A percentile compares a stretch with the other conserved stretches of the same genome.
Conservation (phyloP, 2,888 invertebrate species). For the Polymixis flavicincta region DNA sequence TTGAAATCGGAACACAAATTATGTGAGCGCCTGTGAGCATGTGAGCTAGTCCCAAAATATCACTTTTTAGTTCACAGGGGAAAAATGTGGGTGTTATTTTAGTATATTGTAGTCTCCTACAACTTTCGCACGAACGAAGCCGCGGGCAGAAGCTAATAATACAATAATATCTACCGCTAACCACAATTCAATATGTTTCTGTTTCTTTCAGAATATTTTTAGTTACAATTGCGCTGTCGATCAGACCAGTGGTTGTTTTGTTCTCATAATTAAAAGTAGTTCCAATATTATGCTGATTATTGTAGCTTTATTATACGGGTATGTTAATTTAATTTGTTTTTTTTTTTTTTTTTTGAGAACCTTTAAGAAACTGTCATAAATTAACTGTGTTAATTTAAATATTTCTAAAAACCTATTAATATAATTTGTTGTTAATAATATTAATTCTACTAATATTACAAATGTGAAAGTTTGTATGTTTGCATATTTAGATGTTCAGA, state of each 20-base stretch:
- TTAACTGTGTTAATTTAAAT: background rate
- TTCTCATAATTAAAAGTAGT: background rate
- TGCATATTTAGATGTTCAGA: too few species aligned
- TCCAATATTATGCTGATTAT: background rate
- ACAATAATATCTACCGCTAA: background rate
- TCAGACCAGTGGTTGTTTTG: background rate
- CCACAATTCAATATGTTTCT: slow-evolving; percentile 6
- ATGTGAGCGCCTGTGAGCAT: too few species aligned
- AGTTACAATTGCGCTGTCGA: background rate
- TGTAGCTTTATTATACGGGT: slow-evolving; percentile 14
- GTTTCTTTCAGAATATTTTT: background rate
- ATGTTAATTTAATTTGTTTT: background rate
- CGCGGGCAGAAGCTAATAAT: too few species aligned
- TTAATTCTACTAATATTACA: too few species aligned
- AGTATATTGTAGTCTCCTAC: too few species aligned
- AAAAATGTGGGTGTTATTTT: too few species aligned
- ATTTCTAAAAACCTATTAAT: background rate
- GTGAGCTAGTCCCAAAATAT: too few species aligned
- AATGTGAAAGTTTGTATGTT: too few species aligned
- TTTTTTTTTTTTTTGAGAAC: background rate
- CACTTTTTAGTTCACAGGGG: too few species aligned
- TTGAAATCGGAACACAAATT: too few species aligned
- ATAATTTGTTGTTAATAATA: background rate
- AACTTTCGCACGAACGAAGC: too few species aligned
- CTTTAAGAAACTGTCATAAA: background rate